These are phyloP conservation scores for Actinopyga echinites DNA, from an alignment of 53 echinoderm and acorn worm genomes.

Conservation along the genomic window DNA sequence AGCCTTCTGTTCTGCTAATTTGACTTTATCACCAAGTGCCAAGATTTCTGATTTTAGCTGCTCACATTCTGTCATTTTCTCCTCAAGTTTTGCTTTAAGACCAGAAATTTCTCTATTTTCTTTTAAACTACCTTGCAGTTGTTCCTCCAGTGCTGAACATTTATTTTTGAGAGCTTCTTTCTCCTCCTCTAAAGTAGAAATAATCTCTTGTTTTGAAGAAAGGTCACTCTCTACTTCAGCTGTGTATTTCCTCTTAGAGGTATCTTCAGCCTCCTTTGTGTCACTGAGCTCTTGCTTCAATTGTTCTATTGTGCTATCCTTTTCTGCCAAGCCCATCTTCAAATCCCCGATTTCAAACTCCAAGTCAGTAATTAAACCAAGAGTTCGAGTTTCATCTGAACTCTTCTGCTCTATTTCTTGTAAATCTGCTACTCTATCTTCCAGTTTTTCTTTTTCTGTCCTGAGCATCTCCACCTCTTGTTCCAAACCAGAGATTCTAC, in stretches of 20 bases:
- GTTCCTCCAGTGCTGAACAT: constrained; percentile 35
- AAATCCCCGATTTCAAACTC: constrained; percentile 69
- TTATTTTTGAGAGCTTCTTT: constrained; percentile 17
- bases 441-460: constrained; percentile 24
- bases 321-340: constrained; percentile 32
- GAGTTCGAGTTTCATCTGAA: constrained; percentile 57
- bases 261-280: constrained; percentile 1
- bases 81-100: background rate
- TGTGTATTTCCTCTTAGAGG: background rate
- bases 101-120: background rate
- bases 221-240: background rate
- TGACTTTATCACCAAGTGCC: constrained; percentile 26
- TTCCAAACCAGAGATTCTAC: constrained; percentile 31
- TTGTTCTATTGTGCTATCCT: constrained; percentile 34
- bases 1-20: constrained; percentile 24
- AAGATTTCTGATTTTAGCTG: constrained; percentile 48
- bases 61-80: constrained; percentile 49
- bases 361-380: constrained; percentile 73
- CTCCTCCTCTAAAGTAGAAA: background rate
- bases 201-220: background rate
- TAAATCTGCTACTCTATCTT: constrained; percentile 44
- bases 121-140: constrained; percentile 7
- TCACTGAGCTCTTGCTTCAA: constrained; percentile 44
- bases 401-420: constrained; percentile 56
- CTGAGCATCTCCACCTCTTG: constrained; percentile 43